Percentiles rank a stretch among this genome's conserved stretches.
These are phyloP conservation scores for Mormyrus proboscirostris DNA, from an alignment of 2,797 vertebrate genomes.

Conservation along the genomic window DNA sequence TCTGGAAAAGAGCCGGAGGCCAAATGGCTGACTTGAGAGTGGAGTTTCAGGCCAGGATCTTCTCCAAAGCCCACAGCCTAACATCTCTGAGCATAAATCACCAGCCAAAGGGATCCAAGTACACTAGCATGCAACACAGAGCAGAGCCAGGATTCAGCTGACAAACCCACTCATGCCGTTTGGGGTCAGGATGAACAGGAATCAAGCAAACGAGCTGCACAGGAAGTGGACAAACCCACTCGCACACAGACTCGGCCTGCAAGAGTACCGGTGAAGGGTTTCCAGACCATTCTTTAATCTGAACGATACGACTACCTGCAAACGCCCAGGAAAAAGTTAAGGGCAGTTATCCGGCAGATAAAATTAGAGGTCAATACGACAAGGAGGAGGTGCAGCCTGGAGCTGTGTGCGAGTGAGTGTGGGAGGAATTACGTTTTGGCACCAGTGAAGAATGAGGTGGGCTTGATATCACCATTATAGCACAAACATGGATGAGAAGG, in stretches of 20 bases:
- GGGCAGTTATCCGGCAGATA: neutral
- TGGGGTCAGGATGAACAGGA: neutral
- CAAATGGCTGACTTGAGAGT: neutral
- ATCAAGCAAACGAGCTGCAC: neutral
- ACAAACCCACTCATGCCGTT: neutral
- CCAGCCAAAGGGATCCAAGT: neutral
- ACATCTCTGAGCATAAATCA: neutral
- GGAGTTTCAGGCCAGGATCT: neutral
- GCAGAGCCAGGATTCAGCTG: neutral
- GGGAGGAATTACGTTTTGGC: neutral
- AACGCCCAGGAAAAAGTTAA: neutral
- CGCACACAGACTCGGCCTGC: neutral
- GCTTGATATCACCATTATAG: neutral
- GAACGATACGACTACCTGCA: neutral
- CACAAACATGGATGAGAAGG: neutral
- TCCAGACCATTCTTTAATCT: neutral
- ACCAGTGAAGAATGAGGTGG: neutral
- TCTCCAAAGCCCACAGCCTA: neutral
- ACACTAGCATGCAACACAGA: slow-evolving; percentile 12
- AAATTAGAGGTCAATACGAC: neutral
- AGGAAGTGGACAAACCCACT: neutral
- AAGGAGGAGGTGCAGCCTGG: neutral
- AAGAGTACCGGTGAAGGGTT: neutral
- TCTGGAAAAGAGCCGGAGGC: neutral
- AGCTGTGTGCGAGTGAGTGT: neutral